Evolutionary conservation across 2,113 vertebrate genomes (phyloP).

Genomic region (Nicator chloris): DNA sequence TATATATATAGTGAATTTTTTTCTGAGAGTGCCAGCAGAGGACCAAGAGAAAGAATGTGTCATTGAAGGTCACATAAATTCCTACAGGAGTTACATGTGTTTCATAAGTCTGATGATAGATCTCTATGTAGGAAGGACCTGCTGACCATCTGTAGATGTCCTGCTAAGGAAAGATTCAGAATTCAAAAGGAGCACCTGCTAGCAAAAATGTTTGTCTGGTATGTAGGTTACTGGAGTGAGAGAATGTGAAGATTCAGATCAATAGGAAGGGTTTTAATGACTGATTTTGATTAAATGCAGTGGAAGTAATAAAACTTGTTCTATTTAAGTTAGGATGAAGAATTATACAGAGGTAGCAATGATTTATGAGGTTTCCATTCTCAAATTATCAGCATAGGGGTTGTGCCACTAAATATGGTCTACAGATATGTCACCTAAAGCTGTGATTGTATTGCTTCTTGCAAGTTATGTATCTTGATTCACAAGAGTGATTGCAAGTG

Average conservation of each 20-base stretch:
- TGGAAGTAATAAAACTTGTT: not conserved
- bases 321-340: not conserved
- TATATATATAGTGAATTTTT: not conserved
- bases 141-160: not conserved
- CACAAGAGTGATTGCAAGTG: not conserved
- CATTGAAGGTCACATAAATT: not conserved
- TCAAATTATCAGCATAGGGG: not conserved
- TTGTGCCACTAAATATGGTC: not conserved
- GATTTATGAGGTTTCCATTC: conserved; percentile 10
- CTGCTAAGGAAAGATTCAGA: not conserved
- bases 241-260: not conserved
- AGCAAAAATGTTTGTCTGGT: not conserved
- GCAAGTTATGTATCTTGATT: not conserved
- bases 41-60: not conserved
- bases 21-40: not conserved
- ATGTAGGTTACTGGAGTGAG: not conserved
- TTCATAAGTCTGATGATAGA: not conserved
- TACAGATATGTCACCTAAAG: not conserved
- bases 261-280: not conserved
- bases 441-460: not conserved
- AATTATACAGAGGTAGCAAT: not conserved
- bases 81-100: not conserved
- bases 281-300: conserved; percentile 22
- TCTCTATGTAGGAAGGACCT: not conserved
- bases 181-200: not conserved